Base-by-base conservation (phyloP, 2,888 invertebrate species). In the Epsilonema sp. region DNA sequence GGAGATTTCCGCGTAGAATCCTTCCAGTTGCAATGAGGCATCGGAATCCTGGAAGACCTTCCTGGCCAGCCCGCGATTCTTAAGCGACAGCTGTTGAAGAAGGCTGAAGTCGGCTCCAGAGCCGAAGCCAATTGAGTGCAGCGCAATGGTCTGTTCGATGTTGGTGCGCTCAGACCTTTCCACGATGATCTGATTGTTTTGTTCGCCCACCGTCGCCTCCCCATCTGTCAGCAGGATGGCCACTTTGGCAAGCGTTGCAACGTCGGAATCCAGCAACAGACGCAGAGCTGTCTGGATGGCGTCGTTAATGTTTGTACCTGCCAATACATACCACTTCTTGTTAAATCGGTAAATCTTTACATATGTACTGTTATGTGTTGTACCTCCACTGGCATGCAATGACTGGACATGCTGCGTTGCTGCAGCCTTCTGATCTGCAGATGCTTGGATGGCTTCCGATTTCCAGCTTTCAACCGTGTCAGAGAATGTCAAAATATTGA, bases 1-100 rank as follows among this genome's bases (percentile, higher is more conserved):
- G 3, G 48, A 52, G n/a, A 52, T 48, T 26, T 49, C 46, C 3
- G 13, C 45, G 39, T 49, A 52, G 38, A 48, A 52, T 16, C 48
- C 46, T 50, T 73, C 68, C 40, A 80, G 67, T 63, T 80, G 79
- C 38, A 76, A 63, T 51, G 74, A 72, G 2, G 78, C 76, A 61
- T 78, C 78, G 0, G 76, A 71, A n/a, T 75, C 77, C 62, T 77
- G 78, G 65, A 79, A 79, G 53, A 80, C 78, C 62, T 76, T 76
- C 2, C 78, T 68, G 57, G 76, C 74, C 64, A 78, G 76, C 3
- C 78, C 80, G 26, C 70, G 70, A 65, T 78, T 79, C 50, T 74
- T 73, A 21, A 75, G 66, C 0, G 79, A 75, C 39, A 80, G 58
- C 59, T 75, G 75, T 56, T 76, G 74, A 19, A 80, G 64, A 63